A percentile compares a stretch with the other conserved stretches of the same genome.
Conservation (phyloP, 2,113 vertebrate species). For the Eupsittula cactorum region DNA sequence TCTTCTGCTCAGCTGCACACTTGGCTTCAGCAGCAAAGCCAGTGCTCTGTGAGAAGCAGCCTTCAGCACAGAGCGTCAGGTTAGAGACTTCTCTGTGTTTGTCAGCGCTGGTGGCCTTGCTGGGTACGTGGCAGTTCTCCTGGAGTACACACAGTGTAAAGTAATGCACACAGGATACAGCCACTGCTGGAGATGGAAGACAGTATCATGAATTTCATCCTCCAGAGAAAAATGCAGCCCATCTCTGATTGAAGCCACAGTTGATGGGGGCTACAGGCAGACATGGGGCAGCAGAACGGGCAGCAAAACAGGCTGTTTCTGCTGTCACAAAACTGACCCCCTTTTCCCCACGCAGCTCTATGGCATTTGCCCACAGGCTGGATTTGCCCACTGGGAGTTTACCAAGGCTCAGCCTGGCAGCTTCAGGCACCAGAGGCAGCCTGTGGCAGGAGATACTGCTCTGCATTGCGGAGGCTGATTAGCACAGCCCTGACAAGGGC, state of each 20-base stretch:
- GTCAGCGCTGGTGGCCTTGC: background rate
- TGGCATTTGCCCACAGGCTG: background rate
- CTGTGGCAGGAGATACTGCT: background rate
- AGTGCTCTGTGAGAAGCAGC: background rate
- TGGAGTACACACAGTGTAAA: accelerated
- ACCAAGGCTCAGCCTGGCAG: background rate
- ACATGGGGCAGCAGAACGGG: background rate
- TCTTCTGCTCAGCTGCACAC: background rate
- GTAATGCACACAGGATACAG: background rate
- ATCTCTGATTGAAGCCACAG: accelerated
- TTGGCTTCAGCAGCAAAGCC: background rate
- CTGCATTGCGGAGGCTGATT: background rate
- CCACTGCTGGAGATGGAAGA: background rate
- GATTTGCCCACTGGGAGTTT: background rate
- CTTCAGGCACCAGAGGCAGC: background rate
- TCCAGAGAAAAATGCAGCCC: background rate
- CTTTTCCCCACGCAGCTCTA: no score
- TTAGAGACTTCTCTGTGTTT: background rate
- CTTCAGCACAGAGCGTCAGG: accelerated
- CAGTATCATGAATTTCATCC: background rate
- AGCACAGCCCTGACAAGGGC: background rate
- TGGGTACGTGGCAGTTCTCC: background rate
- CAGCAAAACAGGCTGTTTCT: background rate
- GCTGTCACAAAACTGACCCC: background rate
- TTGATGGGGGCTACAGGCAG: background rate